Percentiles rank a stretch among this genome's conserved stretches.
Conservation (phyloP, 2,888 invertebrate species). For the Junonia oenone region DNA sequence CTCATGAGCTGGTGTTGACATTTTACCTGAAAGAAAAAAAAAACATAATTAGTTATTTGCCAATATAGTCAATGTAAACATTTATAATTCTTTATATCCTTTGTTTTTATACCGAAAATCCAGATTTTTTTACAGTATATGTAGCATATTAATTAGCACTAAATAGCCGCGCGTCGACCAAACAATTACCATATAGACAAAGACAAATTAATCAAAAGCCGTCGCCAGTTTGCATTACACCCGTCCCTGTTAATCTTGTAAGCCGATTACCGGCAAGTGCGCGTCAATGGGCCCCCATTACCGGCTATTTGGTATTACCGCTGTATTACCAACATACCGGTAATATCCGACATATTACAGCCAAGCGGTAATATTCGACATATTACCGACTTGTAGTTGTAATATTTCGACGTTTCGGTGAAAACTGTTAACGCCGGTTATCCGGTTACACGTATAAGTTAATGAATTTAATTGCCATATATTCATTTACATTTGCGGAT, state of each 20-base stretch:
- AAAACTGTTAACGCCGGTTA: background rate
- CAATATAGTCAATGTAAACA: no score
- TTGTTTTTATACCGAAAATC: no score
- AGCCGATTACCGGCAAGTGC: slow-evolving; percentile 22
- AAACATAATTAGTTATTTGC: no score
- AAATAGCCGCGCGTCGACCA: background rate
- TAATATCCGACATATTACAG: background rate
- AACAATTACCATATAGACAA: slow-evolving; percentile 7
- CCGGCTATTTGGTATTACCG: slow-evolving; percentile 10
- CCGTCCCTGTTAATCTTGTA: slow-evolving; percentile 18
- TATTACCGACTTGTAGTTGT: slow-evolving; percentile 3
- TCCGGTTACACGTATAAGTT: background rate
- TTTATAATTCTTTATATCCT: no score
- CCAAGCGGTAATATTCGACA: no score
- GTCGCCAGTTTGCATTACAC: slow-evolving; percentile 11
- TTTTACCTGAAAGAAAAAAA: no score
- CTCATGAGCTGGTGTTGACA: no score
- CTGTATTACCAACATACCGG: no score
- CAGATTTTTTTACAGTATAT: no score
- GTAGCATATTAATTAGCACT: background rate
- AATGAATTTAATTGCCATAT: background rate
- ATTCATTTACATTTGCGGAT: background rate
- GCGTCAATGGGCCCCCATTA: slow-evolving; percentile 21
- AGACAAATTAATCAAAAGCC: slow-evolving; percentile 10
- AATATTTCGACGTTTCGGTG: background rate